A percentile compares a stretch with the other conserved stretches of the same genome.
phyloP scores from a whole-genome alignment of 2,797 vertebrate genomes.

The Peromyscus eremicus region DNA sequence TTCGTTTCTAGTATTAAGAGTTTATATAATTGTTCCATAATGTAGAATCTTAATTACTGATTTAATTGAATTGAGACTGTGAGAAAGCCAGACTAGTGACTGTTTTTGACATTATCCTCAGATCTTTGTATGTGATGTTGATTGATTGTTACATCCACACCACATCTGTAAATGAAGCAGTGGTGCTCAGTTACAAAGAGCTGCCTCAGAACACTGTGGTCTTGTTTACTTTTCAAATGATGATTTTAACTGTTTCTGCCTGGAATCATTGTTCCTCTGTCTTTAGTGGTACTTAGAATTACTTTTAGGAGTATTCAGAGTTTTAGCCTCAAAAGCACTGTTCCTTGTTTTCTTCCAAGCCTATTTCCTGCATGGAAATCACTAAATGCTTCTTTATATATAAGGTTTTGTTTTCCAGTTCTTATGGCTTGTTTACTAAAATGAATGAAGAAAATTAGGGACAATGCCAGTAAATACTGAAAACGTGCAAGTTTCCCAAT shows the following conservation, averaged over 20 bases:
- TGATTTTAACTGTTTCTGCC: background rate
- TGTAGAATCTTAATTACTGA: conserved; percentile 54
- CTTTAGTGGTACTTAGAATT: background rate
- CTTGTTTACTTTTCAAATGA: background rate
- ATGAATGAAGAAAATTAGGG: conserved; percentile 49
- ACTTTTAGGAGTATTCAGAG: conserved; percentile 32
- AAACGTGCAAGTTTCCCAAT: conserved; percentile 48
- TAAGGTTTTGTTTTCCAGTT: conserved; percentile 34
- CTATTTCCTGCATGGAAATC: conserved; percentile 7
- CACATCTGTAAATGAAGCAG: background rate
- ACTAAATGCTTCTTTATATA: conserved; percentile 63
- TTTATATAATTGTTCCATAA: conserved; percentile 48
- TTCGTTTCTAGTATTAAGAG: conserved; percentile 58
- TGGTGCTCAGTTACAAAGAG: background rate
- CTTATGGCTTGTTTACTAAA: conserved; percentile 42
- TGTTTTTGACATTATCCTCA: conserved; percentile 39
- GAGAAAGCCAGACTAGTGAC: conserved; percentile 30
- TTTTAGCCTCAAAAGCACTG: conserved; percentile 22
- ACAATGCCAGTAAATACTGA: conserved; percentile 46
- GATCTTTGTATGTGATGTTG: conserved; percentile 11
- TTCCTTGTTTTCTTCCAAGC: conserved; percentile 14
- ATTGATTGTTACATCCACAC: conserved; percentile 25
- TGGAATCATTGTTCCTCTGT: background rate
- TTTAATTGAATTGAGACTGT: conserved; percentile 41
- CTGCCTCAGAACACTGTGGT: background rate